These are phyloP conservation scores for Netelia virgata DNA, from an alignment of 2,888 invertebrate species.

Conservation along the genomic window DNA sequence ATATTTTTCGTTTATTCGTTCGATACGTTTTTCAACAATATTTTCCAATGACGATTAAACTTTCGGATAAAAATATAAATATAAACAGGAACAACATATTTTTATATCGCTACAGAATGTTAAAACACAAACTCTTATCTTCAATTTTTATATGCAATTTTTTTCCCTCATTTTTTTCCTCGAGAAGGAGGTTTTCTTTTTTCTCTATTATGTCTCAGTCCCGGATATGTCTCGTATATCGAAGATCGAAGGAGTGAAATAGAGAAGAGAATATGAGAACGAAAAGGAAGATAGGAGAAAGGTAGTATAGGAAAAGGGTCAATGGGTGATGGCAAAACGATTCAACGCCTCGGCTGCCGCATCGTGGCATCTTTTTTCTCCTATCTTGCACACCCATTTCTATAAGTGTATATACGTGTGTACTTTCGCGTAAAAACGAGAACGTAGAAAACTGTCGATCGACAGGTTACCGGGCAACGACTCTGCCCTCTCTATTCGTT, in stretches of 20 bases:
- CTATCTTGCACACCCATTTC: too few relatives aligned
- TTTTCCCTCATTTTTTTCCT: not conserved
- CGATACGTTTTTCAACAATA: not conserved
- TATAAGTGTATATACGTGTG: not conserved
- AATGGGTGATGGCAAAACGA: slow-evolving; percentile 54
- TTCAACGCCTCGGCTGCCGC: slow-evolving; percentile 40
- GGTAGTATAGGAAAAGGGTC: slow-evolving; percentile 51
- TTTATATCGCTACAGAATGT: too few relatives aligned
- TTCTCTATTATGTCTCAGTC: not conserved
- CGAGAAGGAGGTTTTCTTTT: not conserved
- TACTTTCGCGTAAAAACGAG: slow-evolving; percentile 13
- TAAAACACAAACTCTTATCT: not conserved
- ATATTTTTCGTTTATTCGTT: not conserved
- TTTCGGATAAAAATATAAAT: too few relatives aligned
- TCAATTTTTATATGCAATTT: not conserved
- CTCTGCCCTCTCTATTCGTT: not conserved
- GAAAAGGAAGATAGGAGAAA: slow-evolving; percentile 23
- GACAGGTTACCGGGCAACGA: not conserved
- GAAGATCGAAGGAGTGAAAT: slow-evolving; percentile 16
- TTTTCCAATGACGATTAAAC: too few relatives aligned
- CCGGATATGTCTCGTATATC: slow-evolving; percentile 2
- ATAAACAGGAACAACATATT: too few relatives aligned
- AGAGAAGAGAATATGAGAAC: slow-evolving; percentile 22
- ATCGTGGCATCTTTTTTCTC: slow-evolving; percentile 13
- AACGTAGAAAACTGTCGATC: slow-evolving; percentile 35